Conservation (phyloP, 2,888 invertebrate species). For the Zele albiditarsus region DNA sequence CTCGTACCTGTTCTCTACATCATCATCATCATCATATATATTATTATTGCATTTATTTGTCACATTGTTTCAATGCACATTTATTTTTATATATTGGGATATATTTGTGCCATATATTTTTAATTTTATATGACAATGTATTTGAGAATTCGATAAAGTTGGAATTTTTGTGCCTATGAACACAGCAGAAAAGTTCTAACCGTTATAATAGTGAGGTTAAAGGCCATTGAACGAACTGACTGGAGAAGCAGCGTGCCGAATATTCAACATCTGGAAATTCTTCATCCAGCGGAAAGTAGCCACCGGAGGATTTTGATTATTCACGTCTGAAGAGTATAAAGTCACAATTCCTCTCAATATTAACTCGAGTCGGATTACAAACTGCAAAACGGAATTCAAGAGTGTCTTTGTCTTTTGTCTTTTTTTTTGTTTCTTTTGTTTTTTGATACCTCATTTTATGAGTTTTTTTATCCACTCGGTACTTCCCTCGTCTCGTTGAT, state of each 20-base stretch:
- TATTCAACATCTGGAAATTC: slow-evolving; percentile 34
- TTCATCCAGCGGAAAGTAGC: slow-evolving; percentile 28
- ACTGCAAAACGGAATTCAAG: not conserved
- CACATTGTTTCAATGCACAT: not conserved
- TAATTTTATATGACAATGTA: too few species aligned
- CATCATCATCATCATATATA: not conserved
- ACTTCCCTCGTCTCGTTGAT: not conserved
- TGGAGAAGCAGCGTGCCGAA: slow-evolving; percentile 19
- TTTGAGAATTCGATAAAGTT: not conserved
- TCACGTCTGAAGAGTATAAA: slow-evolving; percentile 1
- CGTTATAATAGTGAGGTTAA: slow-evolving; percentile 6
- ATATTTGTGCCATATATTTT: not conserved
- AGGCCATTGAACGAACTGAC: slow-evolving; percentile 35
- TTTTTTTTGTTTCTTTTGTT: not conserved
- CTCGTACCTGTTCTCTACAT: not conserved
- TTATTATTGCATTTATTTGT: not conserved
- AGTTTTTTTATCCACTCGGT: not conserved
- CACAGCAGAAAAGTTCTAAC: not conserved
- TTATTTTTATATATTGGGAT: not conserved
- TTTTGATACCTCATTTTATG: not conserved
- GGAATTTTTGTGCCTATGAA: not conserved
- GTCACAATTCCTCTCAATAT: not conserved
- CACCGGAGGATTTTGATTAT: slow-evolving; percentile 26
- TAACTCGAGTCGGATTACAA: not conserved
- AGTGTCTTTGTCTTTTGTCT: not conserved